These are phyloP conservation scores for Oriolus oriolus DNA, from an alignment of 2,113 vertebrate species.

Conservation along the genomic window DNA sequence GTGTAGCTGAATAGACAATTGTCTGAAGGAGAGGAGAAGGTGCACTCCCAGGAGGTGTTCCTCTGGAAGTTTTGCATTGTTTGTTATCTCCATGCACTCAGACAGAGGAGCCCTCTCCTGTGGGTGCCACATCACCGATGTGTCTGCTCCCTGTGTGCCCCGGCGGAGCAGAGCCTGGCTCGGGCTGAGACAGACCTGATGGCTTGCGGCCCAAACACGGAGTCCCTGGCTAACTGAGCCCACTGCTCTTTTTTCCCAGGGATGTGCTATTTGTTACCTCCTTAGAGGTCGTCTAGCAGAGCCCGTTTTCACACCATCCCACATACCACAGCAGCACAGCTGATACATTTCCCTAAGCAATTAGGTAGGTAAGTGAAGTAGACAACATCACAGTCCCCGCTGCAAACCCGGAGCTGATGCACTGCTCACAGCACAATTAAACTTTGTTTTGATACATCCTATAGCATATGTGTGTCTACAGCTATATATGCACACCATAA, in stretches of 20 bases:
- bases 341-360: background rate
- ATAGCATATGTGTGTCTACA: background rate
- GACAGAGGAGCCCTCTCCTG: background rate
- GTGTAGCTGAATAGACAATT: background rate
- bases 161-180: fast-evolving
- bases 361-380: background rate
- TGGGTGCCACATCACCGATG: fast-evolving
- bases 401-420: background rate
- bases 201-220: background rate
- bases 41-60: background rate
- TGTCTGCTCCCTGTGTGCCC: background rate
- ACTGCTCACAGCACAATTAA: background rate
- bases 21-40: background rate
- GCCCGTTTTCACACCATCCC: background rate
- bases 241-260: background rate
- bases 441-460: background rate
- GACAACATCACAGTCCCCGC: background rate
- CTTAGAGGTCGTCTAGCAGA: fast-evolving
- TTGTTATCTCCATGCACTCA: background rate
- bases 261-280: background rate
- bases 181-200: fast-evolving
- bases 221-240: background rate
- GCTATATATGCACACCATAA: background rate
- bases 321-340: background rate
- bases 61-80: background rate